Evolutionary conservation across 1,140 invertebrate species (phyloP).

Genomic region (Neocloeon triangulifer): DNA sequence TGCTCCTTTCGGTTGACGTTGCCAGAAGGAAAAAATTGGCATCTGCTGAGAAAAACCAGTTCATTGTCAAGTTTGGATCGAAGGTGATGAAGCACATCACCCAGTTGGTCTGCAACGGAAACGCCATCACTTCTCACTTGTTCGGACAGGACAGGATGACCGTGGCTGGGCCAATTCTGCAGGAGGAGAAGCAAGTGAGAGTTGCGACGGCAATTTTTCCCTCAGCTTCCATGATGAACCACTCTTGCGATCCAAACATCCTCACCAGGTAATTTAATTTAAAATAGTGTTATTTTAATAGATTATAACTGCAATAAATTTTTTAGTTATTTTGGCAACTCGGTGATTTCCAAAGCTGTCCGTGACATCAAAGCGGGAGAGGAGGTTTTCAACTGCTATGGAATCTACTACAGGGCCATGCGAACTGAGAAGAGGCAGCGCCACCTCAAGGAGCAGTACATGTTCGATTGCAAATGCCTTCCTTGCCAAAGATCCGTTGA

Average conservation of each 20-base stretch:
- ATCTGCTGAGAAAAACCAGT: constrained; percentile 13
- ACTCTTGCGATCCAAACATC: constrained; percentile 68
- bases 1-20: constrained; percentile 27
- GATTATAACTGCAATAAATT: constrained; percentile 9
- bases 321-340: constrained; percentile 20
- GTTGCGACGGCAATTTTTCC: constrained; percentile 69
- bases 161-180: constrained; percentile 9
- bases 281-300: neutral
- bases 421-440: constrained; percentile 26
- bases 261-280: constrained; percentile 37
- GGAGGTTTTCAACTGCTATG: constrained; percentile 57
- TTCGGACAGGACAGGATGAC: constrained; percentile 12
- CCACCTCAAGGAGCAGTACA: constrained; percentile 38
- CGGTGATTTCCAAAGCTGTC: constrained; percentile 29
- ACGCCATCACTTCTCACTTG: constrained; percentile 35
- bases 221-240: constrained; percentile 71
- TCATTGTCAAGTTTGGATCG: constrained; percentile 28
- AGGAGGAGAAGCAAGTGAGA: constrained; percentile 22
- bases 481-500: too few species aligned
- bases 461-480: constrained; percentile 40
- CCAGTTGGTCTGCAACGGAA: constrained; percentile 59
- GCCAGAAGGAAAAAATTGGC: constrained; percentile 8
- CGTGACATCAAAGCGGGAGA: constrained; percentile 24
- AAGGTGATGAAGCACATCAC: constrained; percentile 42
- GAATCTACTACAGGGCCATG: constrained; percentile 36